phyloP scores from a whole-genome alignment of 2,888 invertebrate genomes.

The Agonopterix heracliana region DNA sequence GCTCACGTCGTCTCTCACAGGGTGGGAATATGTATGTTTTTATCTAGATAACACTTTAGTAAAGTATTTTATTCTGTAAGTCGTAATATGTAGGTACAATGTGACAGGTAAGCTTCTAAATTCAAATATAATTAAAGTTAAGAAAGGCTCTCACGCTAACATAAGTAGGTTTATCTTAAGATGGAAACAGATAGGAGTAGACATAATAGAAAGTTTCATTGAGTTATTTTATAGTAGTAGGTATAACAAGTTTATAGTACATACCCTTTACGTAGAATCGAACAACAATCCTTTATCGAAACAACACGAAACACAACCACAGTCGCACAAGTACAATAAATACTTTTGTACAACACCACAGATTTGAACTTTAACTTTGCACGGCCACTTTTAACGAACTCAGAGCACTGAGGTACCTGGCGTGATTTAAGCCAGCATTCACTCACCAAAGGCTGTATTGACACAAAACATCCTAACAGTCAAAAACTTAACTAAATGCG shows the following conservation, averaged over 20 bases:
- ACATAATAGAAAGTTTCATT: constrained; percentile 6
- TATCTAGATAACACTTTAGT: too few species aligned
- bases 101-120: too few species aligned
- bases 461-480: constrained; percentile 28
- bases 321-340: constrained; percentile 45
- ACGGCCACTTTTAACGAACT: constrained; percentile 68
- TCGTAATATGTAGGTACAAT: too few species aligned
- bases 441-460: constrained; percentile 53
- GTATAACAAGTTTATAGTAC: constrained; percentile 20
- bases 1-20: constrained; percentile 7
- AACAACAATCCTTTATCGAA: constrained; percentile 53
- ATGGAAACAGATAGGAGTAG: not conserved
- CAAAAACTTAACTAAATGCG: constrained; percentile 28
- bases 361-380: constrained; percentile 64
- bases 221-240: too few species aligned
- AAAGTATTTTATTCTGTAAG: too few species aligned
- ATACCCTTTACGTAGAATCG: constrained; percentile 56
- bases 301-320: constrained; percentile 44
- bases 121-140: too few species aligned
- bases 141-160: too few species aligned
- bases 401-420: constrained; percentile 58
- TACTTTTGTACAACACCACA: constrained; percentile 49
- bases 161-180: too few species aligned
- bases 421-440: constrained; percentile 65
- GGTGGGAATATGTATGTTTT: not conserved